These are phyloP conservation scores for Zaprionus bogoriensis DNA, from an alignment of 2,888 invertebrate genomes.

Conservation along the genomic window DNA sequence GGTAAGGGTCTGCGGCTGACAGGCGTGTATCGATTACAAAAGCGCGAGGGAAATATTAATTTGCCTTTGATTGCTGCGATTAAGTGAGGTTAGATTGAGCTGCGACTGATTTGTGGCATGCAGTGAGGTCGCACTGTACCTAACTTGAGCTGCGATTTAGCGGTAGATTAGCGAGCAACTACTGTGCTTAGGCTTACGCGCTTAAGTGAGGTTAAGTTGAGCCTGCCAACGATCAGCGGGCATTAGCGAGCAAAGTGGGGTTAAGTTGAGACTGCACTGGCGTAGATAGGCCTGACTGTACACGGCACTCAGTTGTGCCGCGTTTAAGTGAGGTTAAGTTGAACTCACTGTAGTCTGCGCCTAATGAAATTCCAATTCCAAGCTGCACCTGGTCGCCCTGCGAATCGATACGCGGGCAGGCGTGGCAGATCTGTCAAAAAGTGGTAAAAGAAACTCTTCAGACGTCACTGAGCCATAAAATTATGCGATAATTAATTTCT, in stretches of 20 bases:
- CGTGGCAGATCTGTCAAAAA: conserved; percentile 75
- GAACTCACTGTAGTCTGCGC: too few relatives aligned
- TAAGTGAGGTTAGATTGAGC: not conserved
- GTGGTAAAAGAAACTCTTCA: conserved; percentile 78
- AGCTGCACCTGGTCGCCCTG: too few relatives aligned
- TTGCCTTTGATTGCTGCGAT: not conserved
- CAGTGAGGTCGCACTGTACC: not conserved
- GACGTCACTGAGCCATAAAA: conserved; percentile 80
- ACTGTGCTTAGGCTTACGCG: not conserved
- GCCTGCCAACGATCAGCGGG: too few relatives aligned
- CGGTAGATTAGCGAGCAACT: not conserved
- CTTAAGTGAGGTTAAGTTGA: not conserved
- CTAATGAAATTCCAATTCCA: too few relatives aligned
- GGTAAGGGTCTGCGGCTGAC: not conserved
- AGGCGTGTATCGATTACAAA: not conserved
- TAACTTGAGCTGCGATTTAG: too few relatives aligned
- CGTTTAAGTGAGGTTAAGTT: too few relatives aligned
- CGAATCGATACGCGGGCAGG: too few relatives aligned
- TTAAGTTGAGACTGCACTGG: too few relatives aligned
- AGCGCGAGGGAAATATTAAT: not conserved
- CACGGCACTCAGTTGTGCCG: not conserved
- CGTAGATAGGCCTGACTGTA: too few relatives aligned
- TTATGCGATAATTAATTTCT: conserved; percentile 82
- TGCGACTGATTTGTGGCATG: not conserved
- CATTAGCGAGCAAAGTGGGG: not conserved